Conservation (phyloP, 2,113 vertebrate genomes). For the Macquaria australasica region DNA sequence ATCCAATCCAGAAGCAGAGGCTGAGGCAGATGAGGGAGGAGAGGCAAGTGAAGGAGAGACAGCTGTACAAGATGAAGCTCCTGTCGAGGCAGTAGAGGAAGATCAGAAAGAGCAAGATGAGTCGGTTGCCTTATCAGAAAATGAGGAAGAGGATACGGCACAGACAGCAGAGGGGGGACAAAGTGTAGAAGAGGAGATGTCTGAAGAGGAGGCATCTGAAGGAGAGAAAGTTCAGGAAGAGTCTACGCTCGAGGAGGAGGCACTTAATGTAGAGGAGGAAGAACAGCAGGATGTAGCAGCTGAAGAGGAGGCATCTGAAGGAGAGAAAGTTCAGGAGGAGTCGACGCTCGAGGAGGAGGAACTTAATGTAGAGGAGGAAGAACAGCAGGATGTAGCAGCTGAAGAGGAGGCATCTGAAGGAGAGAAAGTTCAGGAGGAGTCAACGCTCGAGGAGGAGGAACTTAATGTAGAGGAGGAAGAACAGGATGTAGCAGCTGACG, state of each 20-base stretch:
- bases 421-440: conserved; percentile 7
- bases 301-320: conserved; percentile 40
- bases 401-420: conserved; percentile 39
- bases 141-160: conserved; percentile 11
- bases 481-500: background rate
- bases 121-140: background rate
- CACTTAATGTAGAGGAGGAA: conserved; percentile 11
- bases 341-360: background rate
- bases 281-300: conserved; percentile 22
- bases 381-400: conserved; percentile 21
- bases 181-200: background rate
- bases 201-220: background rate
- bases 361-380: background rate
- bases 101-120: conserved; percentile 31
- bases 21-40: background rate
- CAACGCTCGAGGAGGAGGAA: background rate
- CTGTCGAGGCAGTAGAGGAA: conserved; percentile 29
- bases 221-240: conserved; percentile 1
- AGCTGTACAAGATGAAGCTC: conserved; percentile 32
- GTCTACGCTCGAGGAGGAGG: background rate
- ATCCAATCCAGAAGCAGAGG: background rate
- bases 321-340: conserved; percentile 7
- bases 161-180: background rate
- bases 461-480: background rate
- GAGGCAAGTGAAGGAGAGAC: conserved; percentile 13